Base-by-base conservation (phyloP, 2,797 vertebrate genomes). In the Eutrigla gurnardus region DNA sequence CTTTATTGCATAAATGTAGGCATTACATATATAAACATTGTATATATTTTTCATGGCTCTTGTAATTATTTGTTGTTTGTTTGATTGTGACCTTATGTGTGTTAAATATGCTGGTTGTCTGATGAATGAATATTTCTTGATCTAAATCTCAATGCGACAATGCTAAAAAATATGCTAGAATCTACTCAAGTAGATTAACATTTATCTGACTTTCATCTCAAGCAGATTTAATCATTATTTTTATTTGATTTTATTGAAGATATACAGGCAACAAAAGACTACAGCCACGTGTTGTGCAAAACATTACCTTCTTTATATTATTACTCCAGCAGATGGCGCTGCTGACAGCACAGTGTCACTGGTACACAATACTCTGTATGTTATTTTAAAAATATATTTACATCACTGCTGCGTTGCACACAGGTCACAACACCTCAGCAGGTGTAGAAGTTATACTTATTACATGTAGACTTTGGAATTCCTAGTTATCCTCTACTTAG, bases 281-380 rank as follows among this genome's bases (percentile, higher is more conserved):
- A 33, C 4, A 53, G 18, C 50, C 3, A 55, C 8, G 8, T 5
- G 4, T 7, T 14, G 15, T 8, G 10, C 7, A 4, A 1, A 35
- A 36, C 9, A 40, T 40, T 15, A 37, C 3, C 3, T 1, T 45
- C 7, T n/a, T 15, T 70, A 25, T 33, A 15, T 2, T 0, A 7
- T 0, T 0, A 2, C 3, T 17, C 58, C 91, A 84, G 65, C 65
- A 81, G 91, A 53, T 59, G 70, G 72, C 11, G 74, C 63, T 37
- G 83, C 57, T 36, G 33, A 59, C 17, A 73, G 33, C 6, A 57
- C 5, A 8, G 2, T 3, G 4, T 18, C 47, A 3, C 17, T 6
- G 17, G 2, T 40, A 2, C 5, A 13, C 15, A 54, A 13, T 1
- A 7, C 32, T 11, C 9, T 53, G 25, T 14, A 8, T 15, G 18